phyloP scores from a whole-genome alignment of 2,113 vertebrate genomes.

The Pongo abelii region DNA sequence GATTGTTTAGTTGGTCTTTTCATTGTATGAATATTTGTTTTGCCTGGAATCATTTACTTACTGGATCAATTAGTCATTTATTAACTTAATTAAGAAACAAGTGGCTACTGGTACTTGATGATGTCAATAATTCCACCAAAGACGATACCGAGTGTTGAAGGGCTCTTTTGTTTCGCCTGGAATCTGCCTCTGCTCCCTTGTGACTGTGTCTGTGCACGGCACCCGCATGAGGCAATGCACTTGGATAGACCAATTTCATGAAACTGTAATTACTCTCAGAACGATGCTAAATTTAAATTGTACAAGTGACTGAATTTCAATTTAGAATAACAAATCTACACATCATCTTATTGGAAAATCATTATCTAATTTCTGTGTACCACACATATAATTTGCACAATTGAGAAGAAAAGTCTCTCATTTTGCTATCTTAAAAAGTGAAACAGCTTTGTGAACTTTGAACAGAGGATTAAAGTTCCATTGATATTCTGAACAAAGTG shows the following conservation, averaged over 20 bases:
- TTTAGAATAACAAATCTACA: conserved; percentile 61
- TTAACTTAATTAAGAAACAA: conserved; percentile 62
- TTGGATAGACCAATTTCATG: background rate
- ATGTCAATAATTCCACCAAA: conserved; percentile 17
- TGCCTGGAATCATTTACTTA: conserved; percentile 40
- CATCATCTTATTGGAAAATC: conserved; percentile 63
- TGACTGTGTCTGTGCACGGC: background rate
- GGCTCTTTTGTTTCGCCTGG: background rate
- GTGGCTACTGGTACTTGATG: conserved; percentile 8
- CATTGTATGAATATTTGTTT: conserved; percentile 4
- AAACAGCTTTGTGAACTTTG: conserved; percentile 55
- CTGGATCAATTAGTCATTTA: conserved; percentile 52
- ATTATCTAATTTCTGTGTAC: conserved; percentile 61
- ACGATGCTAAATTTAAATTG: conserved; percentile 47
- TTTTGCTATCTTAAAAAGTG: conserved; percentile 37
- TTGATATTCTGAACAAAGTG: background rate
- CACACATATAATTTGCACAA: conserved; percentile 48
- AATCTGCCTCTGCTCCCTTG: background rate
- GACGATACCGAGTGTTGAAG: background rate
- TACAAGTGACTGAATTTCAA: conserved; percentile 68
- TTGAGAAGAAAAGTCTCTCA: conserved; percentile 56
- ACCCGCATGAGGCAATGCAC: fast-evolving
- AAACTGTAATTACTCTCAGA: conserved; percentile 51
- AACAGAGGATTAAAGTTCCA: conserved; percentile 27
- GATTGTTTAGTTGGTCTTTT: background rate